A percentile compares a stretch with the other conserved stretches of the same genome.
phyloP scores from a whole-genome alignment of 2,113 vertebrate species.

The Tauraco erythrolophus region DNA sequence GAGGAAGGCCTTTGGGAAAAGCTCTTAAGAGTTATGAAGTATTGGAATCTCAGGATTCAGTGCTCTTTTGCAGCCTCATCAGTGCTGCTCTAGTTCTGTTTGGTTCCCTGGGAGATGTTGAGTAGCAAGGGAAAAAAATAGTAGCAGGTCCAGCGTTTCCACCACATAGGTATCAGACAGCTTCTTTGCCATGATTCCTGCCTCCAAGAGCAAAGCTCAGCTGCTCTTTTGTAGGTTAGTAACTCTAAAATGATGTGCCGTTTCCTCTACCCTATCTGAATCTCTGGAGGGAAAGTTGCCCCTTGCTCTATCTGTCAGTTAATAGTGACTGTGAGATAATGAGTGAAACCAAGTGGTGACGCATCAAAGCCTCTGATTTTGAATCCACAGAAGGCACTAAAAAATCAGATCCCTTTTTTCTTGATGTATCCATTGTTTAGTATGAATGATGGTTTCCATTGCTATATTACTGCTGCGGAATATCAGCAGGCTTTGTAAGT shows the following conservation, averaged over 20 bases:
- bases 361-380: not conserved
- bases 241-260: not conserved
- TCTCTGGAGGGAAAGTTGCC: not conserved
- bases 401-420: not conserved
- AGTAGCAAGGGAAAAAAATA: not conserved
- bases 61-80: not conserved
- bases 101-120: not conserved
- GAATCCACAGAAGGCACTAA: not conserved
- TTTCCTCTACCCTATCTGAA: not conserved
- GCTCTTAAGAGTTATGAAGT: not conserved
- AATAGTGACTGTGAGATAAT: rapidly evolving
- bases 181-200: not conserved
- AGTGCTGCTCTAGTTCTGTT: not conserved
- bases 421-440: not conserved
- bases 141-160: not conserved
- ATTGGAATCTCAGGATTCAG: not conserved
- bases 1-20: not conserved
- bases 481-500: not conserved
- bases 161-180: not conserved
- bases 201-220: not conserved
- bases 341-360: not conserved
- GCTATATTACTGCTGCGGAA: not conserved
- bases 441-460: not conserved
- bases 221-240: not conserved
- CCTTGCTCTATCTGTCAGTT: not conserved